These are phyloP conservation scores for Fabriciana adippe DNA, from an alignment of 2,888 invertebrate genomes.

Conservation along the genomic window DNA sequence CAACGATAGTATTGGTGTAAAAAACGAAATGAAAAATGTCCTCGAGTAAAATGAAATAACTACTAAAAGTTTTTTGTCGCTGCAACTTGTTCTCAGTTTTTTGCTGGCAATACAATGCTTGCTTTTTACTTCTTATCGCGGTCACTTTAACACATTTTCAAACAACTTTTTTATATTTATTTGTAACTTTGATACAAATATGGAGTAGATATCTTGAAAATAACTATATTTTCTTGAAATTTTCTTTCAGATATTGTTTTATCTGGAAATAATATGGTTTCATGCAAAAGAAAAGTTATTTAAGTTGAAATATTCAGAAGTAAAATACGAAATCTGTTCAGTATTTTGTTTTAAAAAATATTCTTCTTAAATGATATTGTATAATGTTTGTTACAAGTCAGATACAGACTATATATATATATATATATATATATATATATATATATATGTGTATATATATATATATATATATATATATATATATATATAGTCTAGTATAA, in stretches of 20 bases:
- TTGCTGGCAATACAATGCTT: slow-evolving; percentile 1
- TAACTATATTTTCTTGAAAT: too few relatives aligned
- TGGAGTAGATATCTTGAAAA: neutral
- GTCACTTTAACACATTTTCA: slow-evolving; percentile 13
- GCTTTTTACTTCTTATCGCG: slow-evolving; percentile 4
- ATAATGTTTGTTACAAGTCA: neutral
- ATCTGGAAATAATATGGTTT: too few relatives aligned
- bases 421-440: neutral
- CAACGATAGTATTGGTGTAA: neutral
- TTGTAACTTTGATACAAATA: neutral
- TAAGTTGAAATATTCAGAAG: too few relatives aligned
- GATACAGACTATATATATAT: neutral
- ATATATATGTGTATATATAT: neutral
- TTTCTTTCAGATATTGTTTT: too few relatives aligned
- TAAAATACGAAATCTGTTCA: too few relatives aligned
- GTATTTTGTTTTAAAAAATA: too few relatives aligned
- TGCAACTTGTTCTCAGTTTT: slow-evolving; percentile 4
- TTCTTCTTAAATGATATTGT: neutral
- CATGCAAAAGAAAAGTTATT: too few relatives aligned
- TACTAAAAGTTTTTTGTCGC: slow-evolving; percentile 6
- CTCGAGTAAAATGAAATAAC: slow-evolving; percentile 8
- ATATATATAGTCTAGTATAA: too few relatives aligned
- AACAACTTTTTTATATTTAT: neutral
- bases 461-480: neutral
- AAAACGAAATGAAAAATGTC: neutral